These are phyloP conservation scores for Pangasius krempfi DNA, from an alignment of 2,797 vertebrate genomes.

Conservation along the genomic window DNA sequence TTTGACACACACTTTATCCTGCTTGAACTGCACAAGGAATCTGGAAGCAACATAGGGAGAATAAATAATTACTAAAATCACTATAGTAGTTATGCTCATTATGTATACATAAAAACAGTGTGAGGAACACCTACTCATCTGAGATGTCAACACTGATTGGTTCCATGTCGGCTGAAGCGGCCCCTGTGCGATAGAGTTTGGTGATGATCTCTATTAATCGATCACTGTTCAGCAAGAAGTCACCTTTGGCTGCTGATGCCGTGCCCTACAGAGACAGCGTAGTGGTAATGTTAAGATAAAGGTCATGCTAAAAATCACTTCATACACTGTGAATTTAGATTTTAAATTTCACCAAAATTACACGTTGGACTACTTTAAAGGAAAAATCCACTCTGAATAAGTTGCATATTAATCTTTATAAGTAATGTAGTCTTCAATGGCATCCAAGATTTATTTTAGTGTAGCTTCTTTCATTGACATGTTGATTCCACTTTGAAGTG, in stretches of 20 bases:
- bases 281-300: neutral
- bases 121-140: slow-evolving; percentile 86
- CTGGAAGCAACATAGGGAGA: slow-evolving; percentile 66
- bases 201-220: slow-evolving; percentile 97
- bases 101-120: neutral
- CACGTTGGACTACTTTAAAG: neutral
- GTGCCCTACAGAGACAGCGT: slow-evolving; percentile 79
- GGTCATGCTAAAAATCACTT: neutral
- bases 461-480: neutral
- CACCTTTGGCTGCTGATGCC: slow-evolving; percentile 90
- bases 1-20: slow-evolving; percentile 98
- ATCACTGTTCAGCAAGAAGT: slow-evolving; percentile 94
- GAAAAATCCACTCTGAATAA: neutral
- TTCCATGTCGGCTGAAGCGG: slow-evolving; percentile 83
- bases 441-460: neutral
- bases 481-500: neutral
- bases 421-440: neutral
- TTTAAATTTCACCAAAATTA: neutral
- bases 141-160: slow-evolving; percentile 92
- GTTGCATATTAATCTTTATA: neutral
- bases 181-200: slow-evolving; percentile 87
- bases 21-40: slow-evolving; percentile 96
- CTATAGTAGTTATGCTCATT: neutral
- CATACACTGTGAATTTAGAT: neutral
- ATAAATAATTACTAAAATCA: neutral